These are phyloP conservation scores for Saxidomus purpurata DNA, from an alignment of 1,140 invertebrate species.

Conservation along the genomic window DNA sequence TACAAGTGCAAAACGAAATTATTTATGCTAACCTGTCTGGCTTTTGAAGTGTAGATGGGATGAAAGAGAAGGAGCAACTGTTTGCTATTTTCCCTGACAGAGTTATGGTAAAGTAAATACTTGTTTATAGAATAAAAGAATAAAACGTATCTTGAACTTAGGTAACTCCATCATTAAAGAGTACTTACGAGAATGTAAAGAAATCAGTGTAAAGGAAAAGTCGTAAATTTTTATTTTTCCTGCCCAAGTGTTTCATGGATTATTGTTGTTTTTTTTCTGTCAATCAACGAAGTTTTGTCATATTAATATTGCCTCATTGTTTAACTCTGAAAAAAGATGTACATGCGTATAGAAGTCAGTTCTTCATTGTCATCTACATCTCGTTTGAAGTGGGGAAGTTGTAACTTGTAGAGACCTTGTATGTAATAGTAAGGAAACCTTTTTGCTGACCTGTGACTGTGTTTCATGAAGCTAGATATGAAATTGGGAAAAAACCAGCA, in stretches of 20 bases:
- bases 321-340: too few species aligned
- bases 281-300: neutral
- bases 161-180: neutral
- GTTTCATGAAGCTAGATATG: too few species aligned
- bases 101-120: conserved; percentile 14
- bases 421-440: too few species aligned
- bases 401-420: neutral
- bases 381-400: neutral
- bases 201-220: neutral
- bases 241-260: neutral
- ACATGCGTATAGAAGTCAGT: too few species aligned
- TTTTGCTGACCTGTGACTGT: too few species aligned
- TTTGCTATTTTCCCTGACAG: conserved; percentile 2
- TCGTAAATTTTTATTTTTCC: neutral
- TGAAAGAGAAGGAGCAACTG: neutral
- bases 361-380: too few species aligned
- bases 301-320: too few species aligned
- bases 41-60: conserved; percentile 2
- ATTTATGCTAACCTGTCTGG: conserved; percentile 18
- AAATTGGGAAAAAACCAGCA: too few species aligned
- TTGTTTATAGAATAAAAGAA: conserved; percentile 15
- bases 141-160: conserved; percentile 29
- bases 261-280: neutral
- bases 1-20: conserved; percentile 29
- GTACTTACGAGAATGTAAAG: conserved; percentile 13